Base-by-base conservation (phyloP, 37 sponge, comb jelly and placozoan genomes). In the Mnemiopsis leidyi region DNA sequence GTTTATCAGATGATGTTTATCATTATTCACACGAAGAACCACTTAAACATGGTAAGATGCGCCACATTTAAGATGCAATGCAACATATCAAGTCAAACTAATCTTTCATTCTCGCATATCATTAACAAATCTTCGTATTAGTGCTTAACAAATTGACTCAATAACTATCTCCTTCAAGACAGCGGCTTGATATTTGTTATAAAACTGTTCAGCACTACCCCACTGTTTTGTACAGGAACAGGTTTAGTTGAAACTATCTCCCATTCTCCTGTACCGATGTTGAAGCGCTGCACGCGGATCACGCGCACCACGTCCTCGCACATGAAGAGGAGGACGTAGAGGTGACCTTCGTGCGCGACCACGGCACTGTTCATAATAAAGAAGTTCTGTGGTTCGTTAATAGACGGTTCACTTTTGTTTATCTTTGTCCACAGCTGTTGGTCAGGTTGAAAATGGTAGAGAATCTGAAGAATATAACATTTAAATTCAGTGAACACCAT, bases 401-500 rank as follows among this genome's bases (percentile, higher is more conserved):
- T n/a, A 37, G 23, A 40, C 28, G 90, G 61, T 3, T 40, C 90
- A 32, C 79, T 34, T 32, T 77, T 77, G 61, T 40, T 38, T 9
- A 85, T 40, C 61, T 13, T 38, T 0, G 90, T 85, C 90, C 90
- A 85, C 3, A 85, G 90, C 23, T 40, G 40, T 37, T 85, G 90
- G 90, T 85, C 90, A 16, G 90, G 90, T 37, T 85, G 90, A 61
- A 85, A 85, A 37, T 85, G 90, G 90, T 85, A 85, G 29, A 85
- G 61, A 37, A 85, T 40, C 90, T 85, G 90, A 40, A 5, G 48
- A 29, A 39, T 48, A 48, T 48, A 48, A n/a, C n/a, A n/a, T n/a
- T n/a, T n/a, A n/a, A n/a, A n/a, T n/a, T n/a, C n/a, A n/a, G n/a
- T n/a, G n/a, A n/a, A n/a, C n/a, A n/a, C n/a, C n/a, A n/a, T n/a